Percentiles rank a stretch among this genome's conserved stretches.
phyloP scores from a whole-genome alignment of 92 coral and sea anemone species.

The Epizoanthus stellaris region DNA sequence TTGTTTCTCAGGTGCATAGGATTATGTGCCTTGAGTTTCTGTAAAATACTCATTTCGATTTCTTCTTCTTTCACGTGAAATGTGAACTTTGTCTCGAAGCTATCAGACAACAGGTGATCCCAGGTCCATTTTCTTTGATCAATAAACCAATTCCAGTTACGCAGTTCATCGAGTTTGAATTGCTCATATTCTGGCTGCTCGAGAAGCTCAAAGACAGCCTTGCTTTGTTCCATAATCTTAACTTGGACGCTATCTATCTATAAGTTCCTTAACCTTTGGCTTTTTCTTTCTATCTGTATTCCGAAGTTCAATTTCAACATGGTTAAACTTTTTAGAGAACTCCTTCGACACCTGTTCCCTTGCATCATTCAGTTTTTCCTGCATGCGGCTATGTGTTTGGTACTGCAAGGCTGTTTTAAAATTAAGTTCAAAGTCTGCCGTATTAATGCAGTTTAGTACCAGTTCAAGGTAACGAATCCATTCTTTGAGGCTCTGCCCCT shows the following conservation, averaged over 20 bases:
- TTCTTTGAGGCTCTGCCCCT: constrained; percentile 1
- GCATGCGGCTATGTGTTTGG: constrained; percentile 2
- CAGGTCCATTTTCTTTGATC: constrained; percentile 1
- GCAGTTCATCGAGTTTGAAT: neutral
- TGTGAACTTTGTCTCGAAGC: neutral
- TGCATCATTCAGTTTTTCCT: neutral
- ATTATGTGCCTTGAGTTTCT: neutral
- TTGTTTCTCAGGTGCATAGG: neutral
- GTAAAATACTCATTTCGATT: neutral
- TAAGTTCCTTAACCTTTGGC: neutral
- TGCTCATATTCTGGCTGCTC: neutral
- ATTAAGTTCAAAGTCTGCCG: constrained; percentile 25
- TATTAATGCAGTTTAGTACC: constrained; percentile 11
- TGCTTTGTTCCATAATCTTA: neutral
- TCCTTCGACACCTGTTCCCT: constrained; percentile 10
- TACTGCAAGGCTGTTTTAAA: constrained; percentile 23
- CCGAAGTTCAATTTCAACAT: neutral
- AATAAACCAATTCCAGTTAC: constrained; percentile 3
- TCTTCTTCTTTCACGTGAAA: neutral
- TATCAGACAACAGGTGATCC: neutral
- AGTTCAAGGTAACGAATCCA: constrained; percentile 18
- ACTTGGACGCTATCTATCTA: neutral
- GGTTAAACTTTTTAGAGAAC: neutral
- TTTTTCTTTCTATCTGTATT: neutral
- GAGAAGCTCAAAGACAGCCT: neutral